Base-by-base conservation (phyloP, 2,797 vertebrate genomes). In the Apogon talboti region DNA sequence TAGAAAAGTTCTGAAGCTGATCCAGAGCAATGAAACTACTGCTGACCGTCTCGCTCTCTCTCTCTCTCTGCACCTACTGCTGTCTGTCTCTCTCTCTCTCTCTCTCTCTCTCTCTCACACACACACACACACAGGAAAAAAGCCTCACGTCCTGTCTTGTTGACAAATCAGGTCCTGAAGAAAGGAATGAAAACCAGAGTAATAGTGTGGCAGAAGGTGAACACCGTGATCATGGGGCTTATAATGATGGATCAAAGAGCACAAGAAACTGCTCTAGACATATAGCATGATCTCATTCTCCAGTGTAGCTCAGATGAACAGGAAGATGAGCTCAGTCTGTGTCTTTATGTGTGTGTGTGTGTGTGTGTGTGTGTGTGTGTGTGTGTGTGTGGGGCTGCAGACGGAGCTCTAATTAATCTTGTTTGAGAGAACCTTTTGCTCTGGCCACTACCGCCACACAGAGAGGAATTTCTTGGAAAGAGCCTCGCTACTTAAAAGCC, bases 1-100 rank as follows among this genome's bases (percentile, higher is more conserved):
- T 89, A 91, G 85, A 90, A 88, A 90, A 91, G 88, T 93, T 89
- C 69, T 88, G 81, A 85, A 71, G 86, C 84, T 89, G 86, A 92
- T 88, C 90, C 71, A 67, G 74, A 72, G 75, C 79, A 84, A 85
- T 79, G 80, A 90, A 85, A 87, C 86, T 81, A 76, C 79, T 86
- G 80, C 79, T 83, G 78, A 84, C 79, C 79, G 66, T 53, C 44
- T 66, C 52, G 30, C n/a, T 37, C 47, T n/a, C 1, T 8, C 38
- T 13, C 56, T 28, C 58, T 10, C 58, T 28, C 37, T 14, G n/a
- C n/a, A n/a, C n/a, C n/a, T n/a, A n/a, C n/a, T n/a, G n/a, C n/a
- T n/a, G n/a, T n/a, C n/a, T n/a, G n/a, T 37, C 47, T n/a, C 1
- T 8, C 38, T 13, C 56, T 28, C 58, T 10, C 58, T 28, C 37